These are phyloP conservation scores for Calyptommatus sinebrachiatus DNA, from an alignment of 2,113 vertebrate species.

Conservation along the genomic window DNA sequence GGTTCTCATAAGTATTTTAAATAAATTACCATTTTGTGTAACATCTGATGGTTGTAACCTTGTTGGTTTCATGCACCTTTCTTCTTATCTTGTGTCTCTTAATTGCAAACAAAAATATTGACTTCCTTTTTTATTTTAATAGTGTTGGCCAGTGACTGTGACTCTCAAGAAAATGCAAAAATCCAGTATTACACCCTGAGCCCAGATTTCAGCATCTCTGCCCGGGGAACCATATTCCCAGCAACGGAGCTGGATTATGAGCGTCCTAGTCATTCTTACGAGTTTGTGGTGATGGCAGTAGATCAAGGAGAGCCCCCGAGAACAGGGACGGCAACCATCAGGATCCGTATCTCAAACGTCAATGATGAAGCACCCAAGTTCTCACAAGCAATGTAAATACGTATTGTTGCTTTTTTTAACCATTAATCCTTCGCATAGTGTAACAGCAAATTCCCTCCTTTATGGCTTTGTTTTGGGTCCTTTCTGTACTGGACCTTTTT, in stretches of 20 bases:
- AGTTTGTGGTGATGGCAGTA: slow-evolving; percentile 87
- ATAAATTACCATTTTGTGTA: neutral
- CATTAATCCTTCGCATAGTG: neutral
- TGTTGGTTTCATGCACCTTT: no score
- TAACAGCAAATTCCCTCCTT: no score
- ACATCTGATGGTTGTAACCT: neutral
- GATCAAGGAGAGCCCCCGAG: slow-evolving; percentile 80
- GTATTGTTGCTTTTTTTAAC: neutral
- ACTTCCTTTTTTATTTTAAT: slow-evolving; percentile 4
- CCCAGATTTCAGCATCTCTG: slow-evolving; percentile 83
- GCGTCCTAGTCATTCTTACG: slow-evolving; percentile 82
- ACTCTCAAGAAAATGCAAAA: slow-evolving; percentile 82
- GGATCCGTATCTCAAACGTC: slow-evolving; percentile 84
- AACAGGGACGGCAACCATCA: slow-evolving; percentile 85
- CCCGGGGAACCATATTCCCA: slow-evolving; percentile 83
- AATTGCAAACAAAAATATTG: neutral
- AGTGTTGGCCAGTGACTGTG: slow-evolving; percentile 88
- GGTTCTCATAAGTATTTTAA: no score
- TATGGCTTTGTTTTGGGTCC: no score
- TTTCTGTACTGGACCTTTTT: no score
- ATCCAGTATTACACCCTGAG: slow-evolving; percentile 83
- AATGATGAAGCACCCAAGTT: slow-evolving; percentile 88
- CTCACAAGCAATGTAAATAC: slow-evolving; percentile 80
- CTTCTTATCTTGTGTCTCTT: neutral
- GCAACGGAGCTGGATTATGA: slow-evolving; percentile 80